Evolutionary conservation across 2,113 vertebrate genomes (phyloP), one percentile per base, ranked within the genome.

Genomic region (Bujurquina vittata): DNA sequence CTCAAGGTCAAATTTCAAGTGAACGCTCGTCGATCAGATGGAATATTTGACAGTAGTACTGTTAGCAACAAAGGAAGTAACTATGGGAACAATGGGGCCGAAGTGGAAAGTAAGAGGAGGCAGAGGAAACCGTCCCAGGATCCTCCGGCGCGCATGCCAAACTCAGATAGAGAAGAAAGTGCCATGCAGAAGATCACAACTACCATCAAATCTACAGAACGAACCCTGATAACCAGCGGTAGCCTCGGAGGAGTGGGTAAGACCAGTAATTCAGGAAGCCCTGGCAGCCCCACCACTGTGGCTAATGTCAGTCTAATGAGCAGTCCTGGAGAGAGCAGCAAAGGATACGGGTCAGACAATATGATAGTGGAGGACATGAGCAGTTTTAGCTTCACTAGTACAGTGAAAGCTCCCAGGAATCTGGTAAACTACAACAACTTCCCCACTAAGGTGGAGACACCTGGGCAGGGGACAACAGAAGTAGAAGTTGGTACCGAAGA

Each of bases 1-100:
- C 83, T 99, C 26, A 97, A 93, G 56, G 97, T 99, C 5, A 97
- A 96, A 58, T 97, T 99, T 63, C 95, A 96, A 49, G 94, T 85
- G 29, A 94, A 88, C 0, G 91, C 95, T 0, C 92, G 85, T 11
- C 93, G 72, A 37, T 85, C 93, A 10, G 95, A 94, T 23, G 4
- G 57, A 75, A 89, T 83, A 69, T 88, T 63, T 4, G 35, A 84
- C 0, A 92, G 91, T 54, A 82, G 46, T 1, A 88, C 91, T 29
- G 80, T 40, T 75, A 89, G 46, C 88, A 90, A 10, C 93, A 94
- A 90, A 84, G 87, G 95, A 0, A 94, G 94, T 63, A 91, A 93
- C 83, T 87, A 92, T 46, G 90, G 90, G 20, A 92, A 86, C 0
- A 83, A 94, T 0, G 91, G 94, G 0, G 93, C 90, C 14, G 95